Evolutionary conservation across 2,888 invertebrate genomes (phyloP), one percentile per base, ranked within the genome.

Genomic region (Halictus quadricinctus): DNA sequence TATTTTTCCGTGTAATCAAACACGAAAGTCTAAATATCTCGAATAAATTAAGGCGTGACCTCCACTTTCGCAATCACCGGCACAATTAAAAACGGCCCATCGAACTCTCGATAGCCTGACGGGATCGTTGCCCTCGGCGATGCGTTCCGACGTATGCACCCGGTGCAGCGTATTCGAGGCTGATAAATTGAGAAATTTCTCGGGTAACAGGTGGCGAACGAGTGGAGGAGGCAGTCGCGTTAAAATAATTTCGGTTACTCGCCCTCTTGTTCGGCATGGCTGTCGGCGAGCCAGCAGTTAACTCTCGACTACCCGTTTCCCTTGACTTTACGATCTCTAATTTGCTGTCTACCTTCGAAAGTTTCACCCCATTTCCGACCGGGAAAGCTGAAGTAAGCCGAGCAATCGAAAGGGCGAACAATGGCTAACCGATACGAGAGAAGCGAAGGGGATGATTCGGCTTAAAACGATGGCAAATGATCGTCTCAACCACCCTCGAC

Each of bases 141-240:
- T 64, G 64, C 64, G 25, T 7, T 29, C 5, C 64, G 64, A 64
- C 64, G 29, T 64, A 64, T 64, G 64, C 29, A 64, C 29, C 29
- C 64, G 29, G 64, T 15, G 64, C 15, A 29, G 25, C 6, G 13
- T 15, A 29, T 29, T 29, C 25, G 29, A 2, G 29, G 29, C 46
- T 36, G 36, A n/a, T 66, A 66, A 25, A 83, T 60, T 50, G 29
- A 83, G 72, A 81, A 76, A 72, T 85, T 79, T 86, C 10, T 36
- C 21, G 36, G 36, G 36, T 66, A 85, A 80, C 85, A 80, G 80
- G 72, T 85, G 82, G 73, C 81, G 18, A 82, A 86, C 85, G 77
- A 41, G 78, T 36, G 36, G 54, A 54, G 54, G 6, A 58, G 72
- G 69, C 54, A 43, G 54, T 21, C 50, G 76, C 72, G 75, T 70